phyloP scores from a whole-genome alignment of 2,888 invertebrate genomes.

The Tetheella fluctuosa region DNA sequence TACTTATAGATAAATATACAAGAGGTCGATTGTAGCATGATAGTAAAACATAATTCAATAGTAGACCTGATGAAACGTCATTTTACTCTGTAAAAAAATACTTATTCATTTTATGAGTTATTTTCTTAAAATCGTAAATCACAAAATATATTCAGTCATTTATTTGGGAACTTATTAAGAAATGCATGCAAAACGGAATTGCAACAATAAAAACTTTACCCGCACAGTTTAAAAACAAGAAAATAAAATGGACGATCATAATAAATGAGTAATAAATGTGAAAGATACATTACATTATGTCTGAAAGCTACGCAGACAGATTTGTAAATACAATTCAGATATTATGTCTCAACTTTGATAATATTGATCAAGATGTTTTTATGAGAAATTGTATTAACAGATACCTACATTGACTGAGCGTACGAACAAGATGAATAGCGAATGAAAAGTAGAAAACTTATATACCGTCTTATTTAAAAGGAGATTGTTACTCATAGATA shows the following conservation, averaged over 20 bases:
- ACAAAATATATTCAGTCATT: not conserved
- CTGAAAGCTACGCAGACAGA: constrained; percentile 5
- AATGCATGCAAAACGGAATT: constrained; percentile 5
- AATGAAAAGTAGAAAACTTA: not conserved
- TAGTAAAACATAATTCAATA: too few species aligned
- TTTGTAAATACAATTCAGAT: not conserved
- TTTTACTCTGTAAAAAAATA: not conserved
- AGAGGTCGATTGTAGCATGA: too few species aligned
- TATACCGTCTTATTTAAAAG: not conserved
- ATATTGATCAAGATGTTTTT: not conserved
- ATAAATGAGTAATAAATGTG: not conserved
- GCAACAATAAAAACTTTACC: not conserved
- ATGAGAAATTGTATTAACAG: not conserved
- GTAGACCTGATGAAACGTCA: not conserved
- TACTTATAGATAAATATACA: too few species aligned
- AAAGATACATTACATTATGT: not conserved
- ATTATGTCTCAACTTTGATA: not conserved
- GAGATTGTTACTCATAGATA: not conserved
- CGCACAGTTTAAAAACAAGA: constrained; percentile 7
- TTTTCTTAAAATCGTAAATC: not conserved
- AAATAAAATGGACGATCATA: constrained; percentile 3
- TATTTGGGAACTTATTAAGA: not conserved
- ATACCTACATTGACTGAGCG: too few species aligned
- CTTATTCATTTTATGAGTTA: not conserved
- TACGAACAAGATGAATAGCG: not conserved